These are phyloP conservation scores for Ramphastos sulfuratus DNA, from an alignment of 2,113 vertebrate genomes.

Conservation along the genomic window DNA sequence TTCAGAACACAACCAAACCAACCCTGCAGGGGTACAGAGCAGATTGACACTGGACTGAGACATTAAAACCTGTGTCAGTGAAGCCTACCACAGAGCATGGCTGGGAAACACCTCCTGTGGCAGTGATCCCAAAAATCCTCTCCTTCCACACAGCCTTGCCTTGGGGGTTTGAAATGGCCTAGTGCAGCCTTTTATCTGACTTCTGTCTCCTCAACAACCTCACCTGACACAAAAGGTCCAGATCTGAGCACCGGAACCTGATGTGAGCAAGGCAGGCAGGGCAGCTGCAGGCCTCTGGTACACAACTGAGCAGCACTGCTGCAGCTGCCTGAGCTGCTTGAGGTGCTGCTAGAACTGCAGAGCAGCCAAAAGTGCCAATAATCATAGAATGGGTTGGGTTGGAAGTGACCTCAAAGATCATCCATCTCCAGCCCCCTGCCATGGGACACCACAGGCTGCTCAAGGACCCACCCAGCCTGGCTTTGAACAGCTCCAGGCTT, in stretches of 20 bases:
- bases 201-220: not conserved
- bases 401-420: too few relatives aligned
- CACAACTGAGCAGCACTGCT: not conserved
- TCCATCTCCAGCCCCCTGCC: too few relatives aligned
- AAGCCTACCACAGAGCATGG: not conserved
- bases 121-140: not conserved
- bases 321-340: rapidly evolving
- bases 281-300: not conserved
- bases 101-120: not conserved
- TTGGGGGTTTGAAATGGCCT: not conserved
- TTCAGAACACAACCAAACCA: not conserved
- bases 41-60: not conserved
- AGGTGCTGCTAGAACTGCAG: not conserved
- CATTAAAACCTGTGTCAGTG: not conserved
- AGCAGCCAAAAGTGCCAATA: not conserved
- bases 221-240: not conserved
- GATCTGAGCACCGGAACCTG: not conserved
- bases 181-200: not conserved
- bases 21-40: not conserved
- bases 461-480: too few relatives aligned
- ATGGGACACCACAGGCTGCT: too few relatives aligned
- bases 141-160: not conserved
- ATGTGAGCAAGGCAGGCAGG: not conserved
- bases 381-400: too few relatives aligned
- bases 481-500: too few relatives aligned